Conservation (phyloP, 2,888 invertebrate species). For the Orthonevra nobilis region DNA sequence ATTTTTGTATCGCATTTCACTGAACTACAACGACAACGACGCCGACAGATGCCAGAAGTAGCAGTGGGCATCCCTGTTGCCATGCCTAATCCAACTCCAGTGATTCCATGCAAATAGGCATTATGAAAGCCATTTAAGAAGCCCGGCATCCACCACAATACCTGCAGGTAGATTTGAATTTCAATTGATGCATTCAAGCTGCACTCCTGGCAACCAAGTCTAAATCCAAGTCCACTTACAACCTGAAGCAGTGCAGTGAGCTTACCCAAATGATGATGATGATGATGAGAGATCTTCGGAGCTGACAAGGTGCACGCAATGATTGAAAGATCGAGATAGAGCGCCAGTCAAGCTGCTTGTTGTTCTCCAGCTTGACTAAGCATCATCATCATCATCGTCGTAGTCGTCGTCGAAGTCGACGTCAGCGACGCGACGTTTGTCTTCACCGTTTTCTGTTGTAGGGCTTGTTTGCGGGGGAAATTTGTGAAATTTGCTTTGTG, state of each 20-base stretch:
- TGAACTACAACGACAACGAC: constrained; percentile 9
- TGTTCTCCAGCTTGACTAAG: constrained; percentile 11
- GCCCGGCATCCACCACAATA: constrained; percentile 17
- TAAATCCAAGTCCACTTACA: constrained; percentile 6
- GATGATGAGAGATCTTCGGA: constrained; percentile 58
- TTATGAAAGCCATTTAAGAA: constrained; percentile 53
- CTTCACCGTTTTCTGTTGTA: constrained; percentile 62
- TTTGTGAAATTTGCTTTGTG: constrained; percentile 66
- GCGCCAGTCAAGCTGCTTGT: constrained; percentile 20
- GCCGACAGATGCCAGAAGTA: constrained; percentile 48
- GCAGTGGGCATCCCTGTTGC: constrained; percentile 24
- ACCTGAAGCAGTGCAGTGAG: constrained; percentile 20
- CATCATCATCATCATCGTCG: constrained; percentile 20
- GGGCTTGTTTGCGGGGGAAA: constrained; percentile 61
- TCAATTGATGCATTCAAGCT: constrained; percentile 46
- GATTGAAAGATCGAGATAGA: constrained; percentile 69
- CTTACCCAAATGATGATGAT: constrained; percentile 19
- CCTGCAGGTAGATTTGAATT: constrained; percentile 68
- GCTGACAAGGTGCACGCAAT: constrained; percentile 69
- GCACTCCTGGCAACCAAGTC: constrained; percentile 29
- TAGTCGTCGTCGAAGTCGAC: constrained; percentile 11
- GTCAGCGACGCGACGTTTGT: constrained; percentile 39
- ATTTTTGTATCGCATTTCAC: constrained; percentile 67
- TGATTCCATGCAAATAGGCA: constrained; percentile 52
- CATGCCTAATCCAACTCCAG: constrained; percentile 32